These are phyloP conservation scores for Platyura marginata DNA, from an alignment of 1,140 invertebrate genomes.

Conservation along the genomic window DNA sequence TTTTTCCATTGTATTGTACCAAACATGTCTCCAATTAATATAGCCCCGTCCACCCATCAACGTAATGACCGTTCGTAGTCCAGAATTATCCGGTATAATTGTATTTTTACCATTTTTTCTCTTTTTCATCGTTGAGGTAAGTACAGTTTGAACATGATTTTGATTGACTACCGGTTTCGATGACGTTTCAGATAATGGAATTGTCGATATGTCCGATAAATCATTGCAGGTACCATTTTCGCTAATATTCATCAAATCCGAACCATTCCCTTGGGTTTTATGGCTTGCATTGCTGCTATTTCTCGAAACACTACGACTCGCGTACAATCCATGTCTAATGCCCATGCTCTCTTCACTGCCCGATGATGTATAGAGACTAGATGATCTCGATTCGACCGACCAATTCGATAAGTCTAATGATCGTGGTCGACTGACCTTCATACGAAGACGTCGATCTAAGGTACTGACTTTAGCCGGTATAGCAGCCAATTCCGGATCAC, in stretches of 20 bases:
- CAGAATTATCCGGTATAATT: constrained; percentile 19
- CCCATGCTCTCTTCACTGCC: constrained; percentile 65
- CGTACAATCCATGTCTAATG: constrained; percentile 31
- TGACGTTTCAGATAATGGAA: background rate
- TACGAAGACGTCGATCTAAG: constrained; percentile 51
- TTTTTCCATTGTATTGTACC: constrained; percentile 30
- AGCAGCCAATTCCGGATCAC: constrained; percentile 63
- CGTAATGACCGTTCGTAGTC: constrained; percentile 59
- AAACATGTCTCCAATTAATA: constrained; percentile 58
- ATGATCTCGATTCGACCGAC: constrained; percentile 71
- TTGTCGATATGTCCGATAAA: background rate
- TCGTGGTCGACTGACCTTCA: constrained; percentile 60
- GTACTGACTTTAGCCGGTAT: constrained; percentile 65
- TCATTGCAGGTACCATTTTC: constrained; percentile 19
- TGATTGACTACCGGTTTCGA: background rate
- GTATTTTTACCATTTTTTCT: constrained; percentile 15
- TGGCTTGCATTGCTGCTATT: constrained; percentile 53
- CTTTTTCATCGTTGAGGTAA: constrained; percentile 16
- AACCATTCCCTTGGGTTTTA: constrained; percentile 30
- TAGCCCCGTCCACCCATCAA: constrained; percentile 77
- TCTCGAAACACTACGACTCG: constrained; percentile 36
- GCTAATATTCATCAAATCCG: constrained; percentile 24
- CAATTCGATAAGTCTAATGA: constrained; percentile 71
- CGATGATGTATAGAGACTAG: constrained; percentile 59
- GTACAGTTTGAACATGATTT: constrained; percentile 9